Evolutionary conservation across 2,797 vertebrate genomes (phyloP).

Genomic region (Myioborus melanocephalus): DNA sequence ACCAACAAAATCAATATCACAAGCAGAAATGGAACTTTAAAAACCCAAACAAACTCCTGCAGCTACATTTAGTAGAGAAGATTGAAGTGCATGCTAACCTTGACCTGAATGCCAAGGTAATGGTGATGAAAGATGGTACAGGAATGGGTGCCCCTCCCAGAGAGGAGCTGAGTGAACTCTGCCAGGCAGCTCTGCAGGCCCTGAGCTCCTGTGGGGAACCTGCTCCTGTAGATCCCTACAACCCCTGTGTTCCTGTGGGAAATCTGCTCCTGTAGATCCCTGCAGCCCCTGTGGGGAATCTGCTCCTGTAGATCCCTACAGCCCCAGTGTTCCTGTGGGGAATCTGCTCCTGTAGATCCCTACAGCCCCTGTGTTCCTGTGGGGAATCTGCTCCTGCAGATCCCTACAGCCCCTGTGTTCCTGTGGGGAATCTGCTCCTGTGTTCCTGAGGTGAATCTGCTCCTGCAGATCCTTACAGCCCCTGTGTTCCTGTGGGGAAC

Average conservation of each 20-base stretch:
- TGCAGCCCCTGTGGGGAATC: neutral
- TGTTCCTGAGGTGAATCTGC: no score
- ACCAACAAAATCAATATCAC: neutral
- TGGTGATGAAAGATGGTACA: neutral
- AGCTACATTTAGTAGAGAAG: neutral
- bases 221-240: neutral
- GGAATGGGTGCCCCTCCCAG: neutral
- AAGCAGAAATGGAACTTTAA: neutral
- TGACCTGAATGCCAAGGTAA: neutral
- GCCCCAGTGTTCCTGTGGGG: no score
- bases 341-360: no score
- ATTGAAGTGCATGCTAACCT: rapidly evolving
- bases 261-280: no score
- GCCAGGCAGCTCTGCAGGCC: neutral
- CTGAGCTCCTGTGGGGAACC: neutral
- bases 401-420: no score
- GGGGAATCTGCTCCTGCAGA: no score
- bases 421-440: no score
- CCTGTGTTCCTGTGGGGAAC: neutral
- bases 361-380: no score
- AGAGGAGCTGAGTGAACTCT: neutral
- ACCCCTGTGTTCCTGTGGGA: neutral
- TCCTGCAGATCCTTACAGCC: no score
- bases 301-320: no score
- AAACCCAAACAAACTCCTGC: neutral